Conservation (phyloP, 2,888 invertebrate genomes). For the Leptopilina drosophilae region DNA sequence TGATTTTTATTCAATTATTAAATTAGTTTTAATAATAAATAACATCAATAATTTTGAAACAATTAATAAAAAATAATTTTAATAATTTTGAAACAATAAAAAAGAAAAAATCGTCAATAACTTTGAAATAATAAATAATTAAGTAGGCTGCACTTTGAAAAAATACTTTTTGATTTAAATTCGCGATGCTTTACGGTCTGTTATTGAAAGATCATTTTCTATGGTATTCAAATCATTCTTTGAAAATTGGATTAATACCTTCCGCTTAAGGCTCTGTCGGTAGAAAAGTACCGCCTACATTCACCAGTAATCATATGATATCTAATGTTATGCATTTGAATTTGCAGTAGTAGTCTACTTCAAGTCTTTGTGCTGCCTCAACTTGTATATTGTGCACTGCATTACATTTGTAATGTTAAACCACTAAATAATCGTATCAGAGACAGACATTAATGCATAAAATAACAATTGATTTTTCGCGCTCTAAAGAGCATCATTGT, state of each 20-base stretch:
- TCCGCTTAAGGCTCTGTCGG: background rate
- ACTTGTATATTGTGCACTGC: background rate
- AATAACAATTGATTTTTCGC: no score
- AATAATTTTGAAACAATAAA: no score
- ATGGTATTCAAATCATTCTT: slow-evolving; percentile 26
- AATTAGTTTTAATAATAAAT: no score
- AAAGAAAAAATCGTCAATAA: no score
- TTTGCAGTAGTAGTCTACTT: slow-evolving; percentile 6
- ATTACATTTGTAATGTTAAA: background rate
- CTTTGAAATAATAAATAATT: no score
- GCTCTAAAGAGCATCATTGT: no score
- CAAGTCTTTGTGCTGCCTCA: background rate
- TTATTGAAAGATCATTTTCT: slow-evolving; percentile 28
- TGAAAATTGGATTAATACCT: slow-evolving; percentile 16
- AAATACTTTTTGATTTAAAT: slow-evolving; percentile 13
- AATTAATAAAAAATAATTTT: no score
- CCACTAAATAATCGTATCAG: background rate
- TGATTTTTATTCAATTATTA: no score
- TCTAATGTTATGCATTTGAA: background rate
- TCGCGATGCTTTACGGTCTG: background rate
- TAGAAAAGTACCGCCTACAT: slow-evolving; percentile 28
- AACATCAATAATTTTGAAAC: no score
- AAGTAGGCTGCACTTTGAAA: no score
- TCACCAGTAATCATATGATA: background rate
- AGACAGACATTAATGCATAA: background rate